A percentile compares a stretch with the other conserved stretches of the same genome.
Evolutionary conservation across 2,113 vertebrate genomes (phyloP).

Genomic region (Alectura lathami): DNA sequence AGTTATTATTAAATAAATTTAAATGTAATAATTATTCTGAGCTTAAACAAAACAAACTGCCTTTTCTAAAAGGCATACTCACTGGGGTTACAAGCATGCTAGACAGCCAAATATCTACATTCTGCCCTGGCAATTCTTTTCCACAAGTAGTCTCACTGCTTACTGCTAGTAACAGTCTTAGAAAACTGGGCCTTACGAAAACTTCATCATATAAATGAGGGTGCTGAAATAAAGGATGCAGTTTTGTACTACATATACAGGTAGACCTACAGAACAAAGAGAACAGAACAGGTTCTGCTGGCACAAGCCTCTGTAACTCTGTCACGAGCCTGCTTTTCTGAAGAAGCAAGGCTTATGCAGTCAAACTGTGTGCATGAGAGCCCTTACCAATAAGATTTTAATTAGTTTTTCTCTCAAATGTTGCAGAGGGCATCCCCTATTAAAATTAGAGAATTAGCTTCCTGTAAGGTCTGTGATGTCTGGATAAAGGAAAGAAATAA

Average conservation of each 20-base stretch:
- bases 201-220: not conserved
- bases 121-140: not conserved
- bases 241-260: not conserved
- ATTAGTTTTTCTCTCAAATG: not conserved
- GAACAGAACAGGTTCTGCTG: not conserved
- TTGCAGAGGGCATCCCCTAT: not conserved
- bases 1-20: not conserved
- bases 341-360: not conserved
- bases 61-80: not conserved
- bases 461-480: not conserved
- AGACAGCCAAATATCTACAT: not conserved
- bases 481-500: not conserved
- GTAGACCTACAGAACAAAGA: not conserved
- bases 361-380: not conserved
- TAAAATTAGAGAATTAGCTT: not conserved
- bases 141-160: not conserved
- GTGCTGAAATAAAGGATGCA: not conserved
- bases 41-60: not conserved
- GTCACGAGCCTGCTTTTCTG: not conserved
- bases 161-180: not conserved
- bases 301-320: not conserved
- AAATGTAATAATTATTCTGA: not conserved
- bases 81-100: not conserved
- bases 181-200: not conserved
- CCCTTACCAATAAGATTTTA: not conserved